A percentile compares a stretch with the other conserved stretches of the same genome.
Evolutionary conservation across 2,888 invertebrate species (phyloP).

Genomic region (Rapana venosa): DNA sequence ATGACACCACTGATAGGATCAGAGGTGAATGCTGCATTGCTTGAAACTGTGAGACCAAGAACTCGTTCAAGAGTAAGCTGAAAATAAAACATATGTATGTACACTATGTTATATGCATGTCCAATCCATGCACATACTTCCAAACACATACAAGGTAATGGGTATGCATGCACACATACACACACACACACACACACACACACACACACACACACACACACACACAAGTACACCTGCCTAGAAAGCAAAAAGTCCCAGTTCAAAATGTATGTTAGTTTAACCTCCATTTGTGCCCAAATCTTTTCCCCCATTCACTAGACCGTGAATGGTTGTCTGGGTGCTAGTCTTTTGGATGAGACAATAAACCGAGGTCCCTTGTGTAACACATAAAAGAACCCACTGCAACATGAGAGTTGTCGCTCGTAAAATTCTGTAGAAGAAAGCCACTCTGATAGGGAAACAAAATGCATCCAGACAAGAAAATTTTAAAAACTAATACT

Average conservation of each 20-base stretch:
- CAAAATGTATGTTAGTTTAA: neutral
- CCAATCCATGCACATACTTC: no score
- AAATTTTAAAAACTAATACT: no score
- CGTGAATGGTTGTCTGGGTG: no score
- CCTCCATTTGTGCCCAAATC: no score
- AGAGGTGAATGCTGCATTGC: slow-evolving; percentile 93
- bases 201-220: neutral
- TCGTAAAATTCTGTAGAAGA: no score
- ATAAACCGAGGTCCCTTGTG: no score
- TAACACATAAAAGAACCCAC: no score
- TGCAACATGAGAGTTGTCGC: no score
- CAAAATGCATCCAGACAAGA: no score
- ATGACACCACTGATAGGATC: slow-evolving; percentile 91
- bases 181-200: neutral
- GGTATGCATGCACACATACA: neutral
- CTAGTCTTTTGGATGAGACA: no score
- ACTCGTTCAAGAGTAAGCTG: slow-evolving; percentile 97
- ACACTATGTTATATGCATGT: neutral
- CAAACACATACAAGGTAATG: neutral
- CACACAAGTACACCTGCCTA: neutral
- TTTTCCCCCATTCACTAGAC: no score
- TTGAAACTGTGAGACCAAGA: slow-evolving; percentile 94
- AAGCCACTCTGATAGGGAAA: no score
- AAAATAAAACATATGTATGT: slow-evolving; percentile 69
- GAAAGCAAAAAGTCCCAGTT: neutral